Conservation (phyloP, 1,140 invertebrate species). For the Heliconius hewitsoni region DNA sequence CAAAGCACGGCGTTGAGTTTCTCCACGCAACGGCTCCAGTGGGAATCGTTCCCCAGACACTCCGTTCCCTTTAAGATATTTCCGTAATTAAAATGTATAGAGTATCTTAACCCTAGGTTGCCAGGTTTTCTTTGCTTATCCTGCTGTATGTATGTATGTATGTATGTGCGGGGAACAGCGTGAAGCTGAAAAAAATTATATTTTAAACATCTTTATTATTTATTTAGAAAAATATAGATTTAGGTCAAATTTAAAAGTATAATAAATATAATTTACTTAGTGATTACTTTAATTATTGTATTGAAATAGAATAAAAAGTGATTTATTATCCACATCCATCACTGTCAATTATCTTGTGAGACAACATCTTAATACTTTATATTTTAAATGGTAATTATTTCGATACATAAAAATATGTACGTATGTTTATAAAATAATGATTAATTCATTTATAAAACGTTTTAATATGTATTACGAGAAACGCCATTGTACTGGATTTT, state of each 20-base stretch:
- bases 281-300: neutral
- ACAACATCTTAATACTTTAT: neutral
- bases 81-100: no score
- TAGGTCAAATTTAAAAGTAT: neutral
- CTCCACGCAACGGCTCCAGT: no score
- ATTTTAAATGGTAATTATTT: neutral
- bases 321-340: slow-evolving; percentile 1
- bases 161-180: no score
- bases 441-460: neutral
- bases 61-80: no score
- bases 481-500: neutral
- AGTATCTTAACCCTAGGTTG: no score
- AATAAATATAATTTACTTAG: neutral
- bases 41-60: no score
- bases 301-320: neutral
- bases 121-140: no score
- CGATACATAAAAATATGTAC: neutral
- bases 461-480: neutral
- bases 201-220: no score
- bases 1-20: no score
- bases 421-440: neutral
- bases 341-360: neutral
- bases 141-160: no score
- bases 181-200: no score
- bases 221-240: no score